Evolutionary conservation across 2,797 vertebrate species (phyloP), one percentile per base, ranked within the genome.

Genomic region (Tokudaia muenninki): DNA sequence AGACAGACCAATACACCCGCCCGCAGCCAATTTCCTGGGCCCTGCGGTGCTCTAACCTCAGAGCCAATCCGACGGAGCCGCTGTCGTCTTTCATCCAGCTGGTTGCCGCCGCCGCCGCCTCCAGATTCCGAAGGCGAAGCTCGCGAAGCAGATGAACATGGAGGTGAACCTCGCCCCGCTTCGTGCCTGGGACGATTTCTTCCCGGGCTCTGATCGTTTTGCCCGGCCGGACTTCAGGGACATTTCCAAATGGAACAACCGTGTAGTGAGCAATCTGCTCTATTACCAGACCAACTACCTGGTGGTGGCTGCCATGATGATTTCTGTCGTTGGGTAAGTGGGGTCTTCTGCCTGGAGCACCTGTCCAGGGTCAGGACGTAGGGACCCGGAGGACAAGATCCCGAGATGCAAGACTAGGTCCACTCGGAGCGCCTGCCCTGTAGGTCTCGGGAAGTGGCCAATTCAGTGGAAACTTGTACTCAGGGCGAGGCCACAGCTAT

Each of bases 251-350:
- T 99, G 99, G 99, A 99, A 99, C 99, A 99, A 99, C 98, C 98
- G 99, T 55, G 99, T 99, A 34, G 98, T 99, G 97, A 99, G 98
- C 99, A 99, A 99, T 98, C 98, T 99, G 98, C 99, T 99, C 16
- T 99, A 99, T 90, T 99, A 99, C 96, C 99, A 99, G 97, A 99
- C 99, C 31, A 99, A 99, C 96, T 99, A 99, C 93, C 96, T 99
- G 95, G 98, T 97, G 11, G 81, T 99, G 97, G 99, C 99, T 24
- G 96, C 99, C 63, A 96, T 95, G 67, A 99, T 99, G 91, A 98
- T 99, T 97, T 98, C 99, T 14, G 37, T 99, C 19, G 99, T 99
- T 41, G 99, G 99, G 99, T 99, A 97, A 99, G 99, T 98, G 52
- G 83, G 74, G 67, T 52, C 8, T 41, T 50, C 37, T 41, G 22